Base-by-base conservation (phyloP, 2,113 vertebrate genomes). In the Alethe diademata region DNA sequence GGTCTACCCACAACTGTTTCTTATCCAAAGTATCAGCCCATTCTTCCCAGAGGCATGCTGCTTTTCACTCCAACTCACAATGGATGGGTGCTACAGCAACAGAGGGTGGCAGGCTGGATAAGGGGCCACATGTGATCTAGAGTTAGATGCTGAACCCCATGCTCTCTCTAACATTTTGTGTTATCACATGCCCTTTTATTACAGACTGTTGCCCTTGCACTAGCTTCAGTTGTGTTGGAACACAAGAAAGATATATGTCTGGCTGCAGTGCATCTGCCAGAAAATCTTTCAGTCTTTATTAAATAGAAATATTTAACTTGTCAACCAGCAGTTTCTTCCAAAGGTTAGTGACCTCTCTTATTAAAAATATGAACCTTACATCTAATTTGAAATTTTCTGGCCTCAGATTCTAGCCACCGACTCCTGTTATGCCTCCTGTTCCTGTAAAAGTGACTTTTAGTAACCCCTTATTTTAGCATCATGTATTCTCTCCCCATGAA, bases 301-400 rank as follows among this genome's bases (percentile, higher is more conserved):
- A 48, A 71, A 70, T 12, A 86, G 67, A 67, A 83, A 31, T 48
- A 61, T 17, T 88, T 53, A 54, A 83, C 58, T 74, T 86, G 79
- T 85, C 64, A 92, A 62, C 36, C 33, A 84, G 47, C 22, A 74
- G 19, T 71, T 70, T 86, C 29, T 48, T 78, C 60, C 62, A 93
- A 80, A 93, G 43, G 51, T 91, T 78, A 84, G n/a, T 11, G 28
- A 88, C 48, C 53, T 66, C 19, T 81, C 72, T 73, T 88, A 89
- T 84, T 86, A 94, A 86, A 94, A 94, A 86, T 43, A 81, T 26
- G 72, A 95, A 88, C n/a, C 2, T 35, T 86, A 90, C 40, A 48
- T 48, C 80, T 92, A 74, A 91, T 92, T 75, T 75, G 56, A 93
- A 86, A n/a, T 64, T 84, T 89, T 92, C 58, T 75, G 78, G 45